Evolutionary conservation across 2,888 invertebrate species (phyloP), one percentile per base, ranked within the genome.

Genomic region (Nowickia ferox): DNA sequence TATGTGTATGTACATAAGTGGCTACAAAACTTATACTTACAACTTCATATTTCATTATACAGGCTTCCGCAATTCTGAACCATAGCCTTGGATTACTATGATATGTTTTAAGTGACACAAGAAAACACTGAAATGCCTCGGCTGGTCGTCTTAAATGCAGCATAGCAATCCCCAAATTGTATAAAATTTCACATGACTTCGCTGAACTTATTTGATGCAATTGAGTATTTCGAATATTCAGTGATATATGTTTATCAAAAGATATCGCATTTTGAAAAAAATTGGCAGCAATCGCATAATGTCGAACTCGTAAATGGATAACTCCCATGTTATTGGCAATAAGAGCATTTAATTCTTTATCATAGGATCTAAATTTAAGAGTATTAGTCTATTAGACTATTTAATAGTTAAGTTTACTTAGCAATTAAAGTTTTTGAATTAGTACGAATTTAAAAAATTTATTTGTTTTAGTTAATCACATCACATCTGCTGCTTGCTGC

Each of bases 1-100:
- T 30, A 30, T 5, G 6, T 6, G 6, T 30, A 30, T 30, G 30
- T 30, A 4, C 30, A 30, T 6, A 30, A 30, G 30, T 30, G 6
- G 30, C 30, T 30, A 30, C 2, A 38, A 11, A 57, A 38, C 2
- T 55, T 11, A 19, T 76, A 69, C 89, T 89, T 89, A 94, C 94
- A 89, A 93, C 92, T 91, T 94, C 94, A 87, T 94, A 93, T n/a
- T 93, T 92, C 92, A 93, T 95, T 61, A 98, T 96, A 92, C 98
- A 98, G 90, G 98, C 98, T 93, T 99, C 99, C 0, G 98, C 98
- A 89, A 99, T 94, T 89, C 98, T 94, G 80, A 98, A 93, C 98
- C 99, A 99, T 55, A 99, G 94, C 78, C 97, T 94, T 5, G 98
- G 97, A 93, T 98, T 98, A 88, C 96, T 96, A 86, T 97, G 97